Evolutionary conservation across 2,888 invertebrate genomes (phyloP).

Genomic region (Tenthredo livida): DNA sequence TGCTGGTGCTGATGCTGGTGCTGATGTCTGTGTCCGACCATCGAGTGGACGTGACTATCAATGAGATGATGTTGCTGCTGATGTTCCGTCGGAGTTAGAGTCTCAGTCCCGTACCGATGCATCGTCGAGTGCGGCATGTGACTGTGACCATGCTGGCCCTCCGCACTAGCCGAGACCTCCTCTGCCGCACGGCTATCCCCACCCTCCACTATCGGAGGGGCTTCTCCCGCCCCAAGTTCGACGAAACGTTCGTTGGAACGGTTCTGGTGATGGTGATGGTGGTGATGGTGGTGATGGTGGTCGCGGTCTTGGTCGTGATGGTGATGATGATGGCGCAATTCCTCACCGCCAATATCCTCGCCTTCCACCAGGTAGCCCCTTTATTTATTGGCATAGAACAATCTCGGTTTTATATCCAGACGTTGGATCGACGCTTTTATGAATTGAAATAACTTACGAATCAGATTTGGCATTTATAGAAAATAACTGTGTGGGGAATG

Average conservation of each 20-base stretch:
- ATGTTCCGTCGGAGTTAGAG: slow-evolving; percentile 67
- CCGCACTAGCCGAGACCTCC: slow-evolving; percentile 71
- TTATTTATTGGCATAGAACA: background rate
- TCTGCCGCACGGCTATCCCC: slow-evolving; percentile 72
- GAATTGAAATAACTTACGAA: no score
- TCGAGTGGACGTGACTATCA: slow-evolving; percentile 52
- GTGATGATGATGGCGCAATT: slow-evolving; percentile 54
- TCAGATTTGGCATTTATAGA: no score
- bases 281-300: slow-evolving; percentile 37
- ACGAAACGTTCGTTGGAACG: slow-evolving; percentile 59
- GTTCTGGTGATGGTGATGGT: slow-evolving; percentile 35
- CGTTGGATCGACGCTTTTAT: no score
- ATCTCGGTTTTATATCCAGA: no score
- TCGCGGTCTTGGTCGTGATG: slow-evolving; percentile 55
- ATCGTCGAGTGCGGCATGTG: slow-evolving; percentile 76
- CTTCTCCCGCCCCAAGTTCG: slow-evolving; percentile 71
- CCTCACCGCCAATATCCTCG: slow-evolving; percentile 23
- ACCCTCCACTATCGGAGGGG: slow-evolving; percentile 69
- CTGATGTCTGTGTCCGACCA: slow-evolving; percentile 39
- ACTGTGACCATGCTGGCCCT: slow-evolving; percentile 73
- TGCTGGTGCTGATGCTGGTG: slow-evolving; percentile 56
- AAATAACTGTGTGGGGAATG: no score
- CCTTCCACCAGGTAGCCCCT: slow-evolving; percentile 60
- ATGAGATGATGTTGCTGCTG: slow-evolving; percentile 31
- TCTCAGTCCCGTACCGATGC: slow-evolving; percentile 74